Conservation (phyloP, 2,113 vertebrate genomes). For the Perca fluviatilis region DNA sequence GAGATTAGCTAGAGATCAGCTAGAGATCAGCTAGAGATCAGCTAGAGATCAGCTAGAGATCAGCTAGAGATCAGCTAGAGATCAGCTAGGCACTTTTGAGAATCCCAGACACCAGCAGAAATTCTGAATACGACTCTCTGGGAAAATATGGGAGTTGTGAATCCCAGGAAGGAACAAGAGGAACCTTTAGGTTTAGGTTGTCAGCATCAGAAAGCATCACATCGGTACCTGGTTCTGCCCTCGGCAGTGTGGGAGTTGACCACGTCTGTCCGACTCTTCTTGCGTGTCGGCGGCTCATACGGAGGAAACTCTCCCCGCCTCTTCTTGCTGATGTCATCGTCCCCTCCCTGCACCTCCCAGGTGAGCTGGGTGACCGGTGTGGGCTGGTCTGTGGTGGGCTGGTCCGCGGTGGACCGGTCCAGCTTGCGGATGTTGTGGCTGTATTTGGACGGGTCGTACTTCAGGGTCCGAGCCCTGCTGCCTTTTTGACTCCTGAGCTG, state of each 20-base stretch:
- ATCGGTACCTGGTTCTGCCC: slow-evolving; percentile 36
- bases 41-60: too few relatives aligned
- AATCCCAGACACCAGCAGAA: too few relatives aligned
- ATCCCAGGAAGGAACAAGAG: background rate
- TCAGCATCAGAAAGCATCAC: background rate
- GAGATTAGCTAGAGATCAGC: too few relatives aligned
- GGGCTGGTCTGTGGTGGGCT: background rate
- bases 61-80: too few relatives aligned
- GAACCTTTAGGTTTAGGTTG: background rate
- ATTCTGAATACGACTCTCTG: too few relatives aligned
- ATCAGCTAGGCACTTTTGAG: too few relatives aligned
- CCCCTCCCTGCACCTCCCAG: slow-evolving; percentile 87
- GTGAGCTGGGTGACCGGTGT: slow-evolving; percentile 88
- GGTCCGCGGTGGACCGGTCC: slow-evolving; percentile 44
- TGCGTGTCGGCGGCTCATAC: slow-evolving; percentile 48
- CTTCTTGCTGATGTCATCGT: slow-evolving; percentile 88
- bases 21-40: too few relatives aligned
- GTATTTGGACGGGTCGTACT: slow-evolving; percentile 96
- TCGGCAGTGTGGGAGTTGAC: background rate
- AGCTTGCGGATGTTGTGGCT: slow-evolving; percentile 95
- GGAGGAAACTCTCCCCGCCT: slow-evolving; percentile 86
- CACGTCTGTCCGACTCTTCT: slow-evolving; percentile 43
- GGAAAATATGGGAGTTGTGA: too few relatives aligned
- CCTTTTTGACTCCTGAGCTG: slow-evolving; percentile 85
- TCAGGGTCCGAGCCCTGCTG: slow-evolving; percentile 88